Evolutionary conservation across 2,797 vertebrate species (phyloP), one percentile per base, ranked within the genome.

Genomic region (Buphagus erythrorhynchus): DNA sequence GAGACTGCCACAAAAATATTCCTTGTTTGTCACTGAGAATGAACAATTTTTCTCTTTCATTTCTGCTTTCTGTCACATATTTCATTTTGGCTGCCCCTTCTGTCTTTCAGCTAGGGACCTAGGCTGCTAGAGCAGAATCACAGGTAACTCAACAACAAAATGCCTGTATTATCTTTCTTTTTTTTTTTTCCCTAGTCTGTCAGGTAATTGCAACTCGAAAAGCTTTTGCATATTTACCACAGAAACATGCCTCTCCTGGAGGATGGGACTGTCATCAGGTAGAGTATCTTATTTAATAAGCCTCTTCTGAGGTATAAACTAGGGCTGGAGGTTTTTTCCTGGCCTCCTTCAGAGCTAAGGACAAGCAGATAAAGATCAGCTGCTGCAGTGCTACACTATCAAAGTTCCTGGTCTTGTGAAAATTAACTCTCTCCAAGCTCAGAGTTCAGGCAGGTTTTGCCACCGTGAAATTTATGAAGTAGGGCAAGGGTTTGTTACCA

Each of bases 81-180:
- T 96, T 94, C 93, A 95, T 94, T 98, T 95, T 88, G 90, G 95
- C 77, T 92, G 82, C 83, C 92, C 83, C 90, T 96, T 95, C 95
- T 69, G 93, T 84, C 62, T 63, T 87, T 86, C 54, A 90, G 62
- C 61, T 68, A 69, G 87, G 73, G 85, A 95, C 80, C 42, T 19
- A 68, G 77, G 93, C n/a, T 31, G 84, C 74, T 63, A 91, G 90
- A 31, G 45, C 87, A 93, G 80, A 93, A 96, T 20, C 90, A 92
- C 89, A 95, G 95, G 89, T 68, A 97, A 91, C 67, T 86, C 84
- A 77, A 73, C 57, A 93, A 93, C 87, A 96, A 97, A 95, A 97
- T 93, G 73, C 62, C 57, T 74, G 58, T 87, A 91, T 91, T 88
- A 83, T 80, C 38, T 58, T 73, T 54, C 13, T 29, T 45, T 48